These are phyloP conservation scores for Embidobia sp. DNA, from an alignment of 2,888 invertebrate species.

Conservation along the genomic window DNA sequence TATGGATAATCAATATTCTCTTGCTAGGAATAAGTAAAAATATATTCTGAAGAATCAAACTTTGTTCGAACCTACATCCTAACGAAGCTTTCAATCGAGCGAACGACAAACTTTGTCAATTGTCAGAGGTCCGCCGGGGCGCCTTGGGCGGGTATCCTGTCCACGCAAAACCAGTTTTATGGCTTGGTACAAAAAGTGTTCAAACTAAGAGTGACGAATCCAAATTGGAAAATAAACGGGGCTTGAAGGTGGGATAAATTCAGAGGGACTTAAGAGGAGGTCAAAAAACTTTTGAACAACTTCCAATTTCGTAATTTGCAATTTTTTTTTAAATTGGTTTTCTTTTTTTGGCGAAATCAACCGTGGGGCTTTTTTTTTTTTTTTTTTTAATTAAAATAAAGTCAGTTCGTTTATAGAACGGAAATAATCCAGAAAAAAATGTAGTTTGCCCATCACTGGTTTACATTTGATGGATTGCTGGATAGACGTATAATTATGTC, in stretches of 20 bases:
- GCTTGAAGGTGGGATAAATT: no score
- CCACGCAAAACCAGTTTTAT: no score
- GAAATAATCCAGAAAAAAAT: constrained; percentile 35
- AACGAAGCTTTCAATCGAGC: constrained; percentile 24
- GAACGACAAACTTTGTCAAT: neutral
- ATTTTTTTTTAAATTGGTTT: neutral
- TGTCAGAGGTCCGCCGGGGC: constrained; percentile 5
- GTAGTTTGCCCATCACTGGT: constrained; percentile 43
- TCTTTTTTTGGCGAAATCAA: no score
- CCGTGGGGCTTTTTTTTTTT: neutral
- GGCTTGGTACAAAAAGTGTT: no score
- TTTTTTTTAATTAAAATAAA: constrained; percentile 25
- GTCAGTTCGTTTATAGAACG: constrained; percentile 13
- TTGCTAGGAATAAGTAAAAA: constrained; percentile 49
- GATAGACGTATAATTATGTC: constrained; percentile 30
- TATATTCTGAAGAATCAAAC: constrained; percentile 51
- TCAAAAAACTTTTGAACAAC: no score
- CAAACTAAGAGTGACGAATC: no score
- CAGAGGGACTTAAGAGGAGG: no score
- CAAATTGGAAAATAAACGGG: no score
- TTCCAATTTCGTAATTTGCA: neutral
- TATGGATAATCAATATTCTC: constrained; percentile 31
- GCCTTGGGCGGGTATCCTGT: constrained; percentile 33
- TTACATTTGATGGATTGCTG: constrained; percentile 28
- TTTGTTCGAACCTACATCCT: constrained; percentile 31